Percentiles rank a stretch among this genome's conserved stretches.
These are phyloP conservation scores for Gallirallus australis DNA, from an alignment of 2,797 vertebrate species.

Conservation along the genomic window DNA sequence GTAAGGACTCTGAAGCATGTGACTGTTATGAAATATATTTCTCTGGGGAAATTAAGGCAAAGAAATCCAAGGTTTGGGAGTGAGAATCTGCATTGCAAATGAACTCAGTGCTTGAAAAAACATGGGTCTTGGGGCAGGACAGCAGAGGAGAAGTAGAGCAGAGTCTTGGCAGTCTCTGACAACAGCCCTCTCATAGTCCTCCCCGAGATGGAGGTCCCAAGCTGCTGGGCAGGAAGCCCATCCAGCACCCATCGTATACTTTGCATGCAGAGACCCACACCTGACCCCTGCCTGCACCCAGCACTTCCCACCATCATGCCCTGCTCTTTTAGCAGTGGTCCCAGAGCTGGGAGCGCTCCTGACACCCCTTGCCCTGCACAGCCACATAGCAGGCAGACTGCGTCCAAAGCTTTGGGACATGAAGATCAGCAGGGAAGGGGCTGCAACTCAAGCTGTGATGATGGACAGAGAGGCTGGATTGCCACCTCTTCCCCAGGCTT, in stretches of 20 bases:
- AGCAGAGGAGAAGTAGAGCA: background rate
- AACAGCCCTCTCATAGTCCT: background rate
- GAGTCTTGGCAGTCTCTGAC: background rate
- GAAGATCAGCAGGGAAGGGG: background rate
- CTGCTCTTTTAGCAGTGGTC: background rate
- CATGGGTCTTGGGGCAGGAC: background rate
- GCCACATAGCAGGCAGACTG: background rate
- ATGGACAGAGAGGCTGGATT: background rate
- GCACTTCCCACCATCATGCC: background rate
- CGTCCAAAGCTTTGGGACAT: rapidly evolving
- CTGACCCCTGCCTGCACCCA: background rate
- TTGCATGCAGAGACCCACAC: background rate
- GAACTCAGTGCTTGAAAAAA: background rate
- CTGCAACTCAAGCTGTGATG: rapidly evolving
- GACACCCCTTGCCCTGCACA: background rate
- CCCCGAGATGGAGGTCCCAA: background rate
- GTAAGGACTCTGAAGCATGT: background rate
- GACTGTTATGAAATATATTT: background rate
- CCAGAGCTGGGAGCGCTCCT: background rate
- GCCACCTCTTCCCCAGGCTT: background rate
- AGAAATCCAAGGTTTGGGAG: background rate
- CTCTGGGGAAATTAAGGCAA: slow-evolving; percentile 16
- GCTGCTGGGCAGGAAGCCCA: background rate
- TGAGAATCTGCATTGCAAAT: background rate
- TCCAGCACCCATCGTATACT: background rate